A percentile compares a stretch with the other conserved stretches of the same genome.
Evolutionary conservation across 2,888 invertebrate species (phyloP).

Genomic region (Epinotia ramella): DNA sequence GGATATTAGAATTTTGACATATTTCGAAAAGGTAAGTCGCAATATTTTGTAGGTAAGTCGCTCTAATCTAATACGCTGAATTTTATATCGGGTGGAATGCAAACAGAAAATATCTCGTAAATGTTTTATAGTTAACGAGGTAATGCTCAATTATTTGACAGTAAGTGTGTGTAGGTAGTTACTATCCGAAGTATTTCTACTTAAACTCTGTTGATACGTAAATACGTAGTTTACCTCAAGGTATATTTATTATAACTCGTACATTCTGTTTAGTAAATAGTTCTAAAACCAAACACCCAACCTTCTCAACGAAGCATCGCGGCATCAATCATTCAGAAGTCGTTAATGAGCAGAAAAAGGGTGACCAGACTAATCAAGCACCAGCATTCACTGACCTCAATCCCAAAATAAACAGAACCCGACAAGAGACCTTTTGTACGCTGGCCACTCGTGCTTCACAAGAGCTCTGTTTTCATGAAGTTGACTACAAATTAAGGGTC

Average conservation of each 20-base stretch:
- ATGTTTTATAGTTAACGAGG: too few species aligned
- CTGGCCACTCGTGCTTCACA: conserved; percentile 52
- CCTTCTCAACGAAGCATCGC: conserved; percentile 52
- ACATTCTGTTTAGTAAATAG: conserved; percentile 32
- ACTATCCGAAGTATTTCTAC: too few species aligned
- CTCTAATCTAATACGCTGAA: too few species aligned
- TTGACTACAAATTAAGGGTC: conserved; percentile 45
- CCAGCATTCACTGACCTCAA: conserved; percentile 57
- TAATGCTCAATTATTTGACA: too few species aligned
- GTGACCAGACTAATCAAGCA: conserved; percentile 59
- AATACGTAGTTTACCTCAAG: neutral
- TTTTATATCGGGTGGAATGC: too few species aligned
- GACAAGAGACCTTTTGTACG: conserved; percentile 50
- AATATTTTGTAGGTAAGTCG: too few species aligned
- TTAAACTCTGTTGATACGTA: too few species aligned
- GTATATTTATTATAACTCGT: neutral
- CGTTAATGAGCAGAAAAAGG: conserved; percentile 73
- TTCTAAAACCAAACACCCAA: conserved; percentile 48
- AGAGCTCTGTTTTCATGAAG: conserved; percentile 47
- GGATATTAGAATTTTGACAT: too few species aligned
- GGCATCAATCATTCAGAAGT: conserved; percentile 68
- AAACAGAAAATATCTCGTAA: too few species aligned
- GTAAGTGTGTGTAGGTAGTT: too few species aligned
- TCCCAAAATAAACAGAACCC: conserved; percentile 48
- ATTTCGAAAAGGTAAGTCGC: too few species aligned